These are phyloP conservation scores for Ailuropoda melanoleuca DNA, from an alignment of 2,113 vertebrate species.

Conservation along the genomic window DNA sequence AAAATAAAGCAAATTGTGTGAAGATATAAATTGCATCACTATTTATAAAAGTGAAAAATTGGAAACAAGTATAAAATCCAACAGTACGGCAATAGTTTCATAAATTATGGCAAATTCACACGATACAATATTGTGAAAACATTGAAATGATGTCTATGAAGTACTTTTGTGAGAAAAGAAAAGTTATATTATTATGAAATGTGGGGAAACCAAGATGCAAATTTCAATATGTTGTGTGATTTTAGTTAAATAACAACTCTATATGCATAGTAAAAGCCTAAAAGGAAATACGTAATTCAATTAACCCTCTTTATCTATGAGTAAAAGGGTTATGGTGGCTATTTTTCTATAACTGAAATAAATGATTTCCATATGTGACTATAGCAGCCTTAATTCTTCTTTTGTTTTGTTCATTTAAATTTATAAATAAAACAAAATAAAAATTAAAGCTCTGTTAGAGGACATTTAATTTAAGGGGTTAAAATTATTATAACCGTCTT, in stretches of 20 bases:
- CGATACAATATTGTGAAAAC: not conserved
- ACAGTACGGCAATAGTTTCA: not conserved
- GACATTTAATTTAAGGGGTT: not conserved
- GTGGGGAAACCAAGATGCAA: not conserved
- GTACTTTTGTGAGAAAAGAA: not conserved
- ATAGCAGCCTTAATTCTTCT: not conserved
- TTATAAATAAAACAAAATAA: not conserved
- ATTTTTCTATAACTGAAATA: not conserved
- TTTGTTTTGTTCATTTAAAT: not conserved
- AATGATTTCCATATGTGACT: not conserved
- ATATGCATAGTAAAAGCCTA: not conserved
- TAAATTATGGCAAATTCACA: not conserved
- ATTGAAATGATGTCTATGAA: not conserved
- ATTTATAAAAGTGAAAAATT: not conserved
- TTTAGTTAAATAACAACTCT: not conserved
- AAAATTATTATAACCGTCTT: not conserved
- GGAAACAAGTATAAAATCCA: not conserved
- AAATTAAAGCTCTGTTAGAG: not conserved
- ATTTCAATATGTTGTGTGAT: not conserved
- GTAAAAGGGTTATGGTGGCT: not conserved
- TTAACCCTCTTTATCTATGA: not conserved
- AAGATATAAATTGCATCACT: not conserved
- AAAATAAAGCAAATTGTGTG: not conserved
- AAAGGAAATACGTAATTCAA: not conserved
- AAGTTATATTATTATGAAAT: not conserved